phyloP scores from a whole-genome alignment of 1,140 invertebrate genomes.

The Archegozetes longisetosus region DNA sequence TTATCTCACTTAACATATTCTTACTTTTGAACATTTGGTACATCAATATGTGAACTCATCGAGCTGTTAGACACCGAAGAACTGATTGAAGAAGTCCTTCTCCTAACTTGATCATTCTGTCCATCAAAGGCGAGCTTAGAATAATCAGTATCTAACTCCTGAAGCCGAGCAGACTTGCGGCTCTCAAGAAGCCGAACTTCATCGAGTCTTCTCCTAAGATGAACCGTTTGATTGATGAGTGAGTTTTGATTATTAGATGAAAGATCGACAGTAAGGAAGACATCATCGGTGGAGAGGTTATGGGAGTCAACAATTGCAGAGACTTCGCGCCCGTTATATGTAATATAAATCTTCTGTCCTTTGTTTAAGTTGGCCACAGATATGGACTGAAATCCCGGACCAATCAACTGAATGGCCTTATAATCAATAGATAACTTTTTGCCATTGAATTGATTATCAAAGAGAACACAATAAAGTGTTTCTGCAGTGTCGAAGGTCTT shows the following conservation, averaged over 20 bases:
- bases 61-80: too few species aligned
- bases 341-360: conserved; percentile 77
- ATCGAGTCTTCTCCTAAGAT: conserved; percentile 68
- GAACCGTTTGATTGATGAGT: conserved; percentile 31
- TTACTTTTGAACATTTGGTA: conserved; percentile 18
- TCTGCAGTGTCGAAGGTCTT: conserved; percentile 33
- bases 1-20: background rate
- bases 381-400: conserved; percentile 66
- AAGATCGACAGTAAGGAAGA: conserved; percentile 43
- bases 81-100: too few species aligned
- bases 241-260: too few species aligned
- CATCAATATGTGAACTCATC: conserved; percentile 18
- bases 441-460: conserved; percentile 18
- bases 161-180: conserved; percentile 76
- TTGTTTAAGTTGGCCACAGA: conserved; percentile 38
- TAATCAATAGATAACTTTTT: conserved; percentile 44
- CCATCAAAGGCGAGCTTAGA: conserved; percentile 45
- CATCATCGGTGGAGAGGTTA: conserved; percentile 52
- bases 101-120: conserved; percentile 1
- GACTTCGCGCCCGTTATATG: conserved; percentile 80
- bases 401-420: conserved; percentile 64
- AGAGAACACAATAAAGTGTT: conserved; percentile 17
- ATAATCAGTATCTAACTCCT: conserved; percentile 88
- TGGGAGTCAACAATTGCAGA: conserved; percentile 56
- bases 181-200: conserved; percentile 84